Evolutionary conservation across 2,113 vertebrate species (phyloP).

Genomic region (Thalassarche chlororhynchos): DNA sequence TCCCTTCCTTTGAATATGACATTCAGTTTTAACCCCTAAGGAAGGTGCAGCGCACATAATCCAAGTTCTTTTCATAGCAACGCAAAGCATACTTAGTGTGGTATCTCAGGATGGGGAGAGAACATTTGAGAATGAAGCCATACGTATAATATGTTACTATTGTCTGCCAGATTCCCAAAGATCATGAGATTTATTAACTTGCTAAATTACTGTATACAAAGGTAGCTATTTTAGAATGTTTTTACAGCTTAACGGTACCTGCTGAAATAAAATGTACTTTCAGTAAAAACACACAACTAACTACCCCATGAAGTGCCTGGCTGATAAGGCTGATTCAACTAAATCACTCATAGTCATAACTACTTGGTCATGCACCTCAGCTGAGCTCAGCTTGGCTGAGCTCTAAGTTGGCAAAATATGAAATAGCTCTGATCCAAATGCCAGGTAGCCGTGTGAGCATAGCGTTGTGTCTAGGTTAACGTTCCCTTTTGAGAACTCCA

Average conservation of each 20-base stretch:
- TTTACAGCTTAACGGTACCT: neutral
- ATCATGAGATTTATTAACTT: neutral
- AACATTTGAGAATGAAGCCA: neutral
- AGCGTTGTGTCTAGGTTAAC: neutral
- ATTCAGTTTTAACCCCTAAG: neutral
- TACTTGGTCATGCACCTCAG: neutral
- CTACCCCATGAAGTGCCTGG: neutral
- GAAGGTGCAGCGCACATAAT: neutral
- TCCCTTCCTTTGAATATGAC: neutral
- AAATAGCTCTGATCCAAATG: neutral
- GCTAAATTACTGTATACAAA: neutral
- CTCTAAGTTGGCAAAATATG: neutral
- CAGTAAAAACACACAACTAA: neutral
- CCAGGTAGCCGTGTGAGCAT: neutral
- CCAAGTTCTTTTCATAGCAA: neutral
- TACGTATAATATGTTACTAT: neutral
- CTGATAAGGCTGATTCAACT: neutral
- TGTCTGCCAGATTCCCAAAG: neutral
- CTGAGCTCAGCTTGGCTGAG: neutral
- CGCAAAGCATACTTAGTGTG: neutral
- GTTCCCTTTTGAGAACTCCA: neutral
- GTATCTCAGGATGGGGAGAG: neutral
- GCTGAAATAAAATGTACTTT: neutral
- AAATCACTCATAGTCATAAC: neutral
- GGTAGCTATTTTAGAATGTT: neutral